Evolutionary conservation across 2,888 invertebrate species (phyloP).

Genomic region (Apodemia duryi): DNA sequence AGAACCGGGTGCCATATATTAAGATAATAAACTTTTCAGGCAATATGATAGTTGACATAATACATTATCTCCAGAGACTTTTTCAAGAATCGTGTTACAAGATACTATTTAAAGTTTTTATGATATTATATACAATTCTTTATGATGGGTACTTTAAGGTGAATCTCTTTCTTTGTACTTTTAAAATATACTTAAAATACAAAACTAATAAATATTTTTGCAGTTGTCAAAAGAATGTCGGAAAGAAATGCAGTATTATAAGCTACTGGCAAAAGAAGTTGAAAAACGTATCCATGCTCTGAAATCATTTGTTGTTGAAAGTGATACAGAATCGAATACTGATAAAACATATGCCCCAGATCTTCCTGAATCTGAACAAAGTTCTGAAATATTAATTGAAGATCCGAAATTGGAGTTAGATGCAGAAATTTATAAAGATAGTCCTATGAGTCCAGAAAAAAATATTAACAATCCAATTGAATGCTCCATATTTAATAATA

Average conservation of each 20-base stretch:
- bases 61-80: conserved; percentile 1
- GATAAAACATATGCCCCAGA: conserved; percentile 56
- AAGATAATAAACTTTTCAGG: conserved; percentile 16
- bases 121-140: conserved; percentile 19
- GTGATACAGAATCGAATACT: conserved; percentile 46
- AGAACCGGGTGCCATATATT: too few relatives aligned
- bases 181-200: background rate
- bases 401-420: conserved; percentile 33
- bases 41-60: conserved; percentile 6
- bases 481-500: conserved; percentile 22
- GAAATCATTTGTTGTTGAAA: conserved; percentile 51
- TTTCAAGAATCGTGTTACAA: conserved; percentile 17
- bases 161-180: conserved; percentile 18
- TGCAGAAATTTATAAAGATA: conserved; percentile 35
- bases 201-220: conserved; percentile 36
- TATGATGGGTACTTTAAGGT: conserved; percentile 18
- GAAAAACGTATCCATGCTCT: conserved; percentile 78
- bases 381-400: conserved; percentile 38
- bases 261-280: conserved; percentile 81
- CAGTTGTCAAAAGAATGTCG: conserved; percentile 83
- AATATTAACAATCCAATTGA: conserved; percentile 26
- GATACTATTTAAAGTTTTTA: conserved; percentile 20
- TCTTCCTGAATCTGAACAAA: conserved; percentile 49
- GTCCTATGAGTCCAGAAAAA: conserved; percentile 32
- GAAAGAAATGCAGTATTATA: conserved; percentile 83